Base-by-base conservation (phyloP, 2,888 invertebrate species). In the Phrixothrix hirtus region DNA sequence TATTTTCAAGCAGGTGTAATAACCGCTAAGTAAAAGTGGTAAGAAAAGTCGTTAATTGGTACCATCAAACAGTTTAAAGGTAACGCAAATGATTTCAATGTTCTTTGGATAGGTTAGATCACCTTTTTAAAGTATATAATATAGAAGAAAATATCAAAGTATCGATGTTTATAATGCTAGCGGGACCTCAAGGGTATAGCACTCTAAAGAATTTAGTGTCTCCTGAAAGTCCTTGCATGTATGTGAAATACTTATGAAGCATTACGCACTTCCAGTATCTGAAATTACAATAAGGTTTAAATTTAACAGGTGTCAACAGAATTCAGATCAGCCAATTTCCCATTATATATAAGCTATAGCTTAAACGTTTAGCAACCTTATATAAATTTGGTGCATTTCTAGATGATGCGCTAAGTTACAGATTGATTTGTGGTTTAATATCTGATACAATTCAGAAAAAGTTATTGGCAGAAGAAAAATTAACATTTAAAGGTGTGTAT, bases 331-430 rank as follows among this genome's bases (percentile, higher is more conserved):
- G 16, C 14, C 37, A 10, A 15, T 50, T 17, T 10, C 35, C 6
- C 41, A 53, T 16, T 53, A 41, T 29, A 42, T 32, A 1, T 32
- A 32, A 10, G 47, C n/a, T n/a, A n/a, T n/a, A 50, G 13, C 25
- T 57, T 11, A 16, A 36, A 9, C 37, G 26, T 6, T 16, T 50
- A 9, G 48, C 53, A 17, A 36, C 12, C 11, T 27, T 36, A 1
- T 57, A 54, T 30, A 37, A 54, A 1, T 57, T 57, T 32, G 30
- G 31, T 1, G 3, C 10, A 7, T 54, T 54, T 12, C 21, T 55
- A 11, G 31, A 57, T 11, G 51, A 51, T 6, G 51, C 46, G n/a
- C 21, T 57, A 17, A 26, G 43, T 1, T 51, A 57, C 16, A n/a
- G 37, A 15, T 38, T 57, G 25, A 52, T 56, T 1, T 42, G 47